phyloP scores from a whole-genome alignment of 2,888 invertebrate species.

The Heliconius erato region DNA sequence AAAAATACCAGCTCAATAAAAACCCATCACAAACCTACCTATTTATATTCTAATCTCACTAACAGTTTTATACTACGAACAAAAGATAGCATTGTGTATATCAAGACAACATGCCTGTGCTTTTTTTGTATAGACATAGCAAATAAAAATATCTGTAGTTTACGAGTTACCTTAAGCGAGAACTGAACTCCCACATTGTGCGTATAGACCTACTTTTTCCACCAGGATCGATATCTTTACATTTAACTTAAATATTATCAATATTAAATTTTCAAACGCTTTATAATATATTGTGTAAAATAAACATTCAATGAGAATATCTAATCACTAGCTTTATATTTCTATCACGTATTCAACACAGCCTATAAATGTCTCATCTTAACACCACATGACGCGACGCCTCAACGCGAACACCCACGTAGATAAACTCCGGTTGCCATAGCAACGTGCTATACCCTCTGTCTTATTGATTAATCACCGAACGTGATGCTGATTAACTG shows the following conservation, averaged over 20 bases:
- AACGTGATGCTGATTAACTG: conserved; percentile 58
- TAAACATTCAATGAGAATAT: not conserved
- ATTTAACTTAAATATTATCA: too few species aligned
- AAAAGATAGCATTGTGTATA: too few species aligned
- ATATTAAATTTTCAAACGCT: too few species aligned
- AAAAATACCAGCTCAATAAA: too few species aligned
- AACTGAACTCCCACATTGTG: not conserved
- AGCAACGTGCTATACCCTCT: conserved; percentile 61
- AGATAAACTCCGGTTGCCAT: conserved; percentile 57
- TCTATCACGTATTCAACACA: not conserved
- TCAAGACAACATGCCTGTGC: too few species aligned
- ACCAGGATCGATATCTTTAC: too few species aligned
- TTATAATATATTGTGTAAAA: not conserved
- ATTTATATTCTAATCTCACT: too few species aligned
- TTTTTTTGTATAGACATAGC: too few species aligned
- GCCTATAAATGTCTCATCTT: conserved; percentile 27
- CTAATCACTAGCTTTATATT: not conserved
- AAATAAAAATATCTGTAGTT: not conserved
- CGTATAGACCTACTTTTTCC: too few species aligned
- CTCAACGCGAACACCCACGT: conserved; percentile 23
- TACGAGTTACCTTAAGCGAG: not conserved
- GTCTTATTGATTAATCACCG: conserved; percentile 76
- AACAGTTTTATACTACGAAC: too few species aligned
- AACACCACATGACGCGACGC: not conserved
- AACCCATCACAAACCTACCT: too few species aligned